These are phyloP conservation scores for Hirtodrosophila cameraria DNA, from an alignment of 2,888 invertebrate species.

Conservation along the genomic window DNA sequence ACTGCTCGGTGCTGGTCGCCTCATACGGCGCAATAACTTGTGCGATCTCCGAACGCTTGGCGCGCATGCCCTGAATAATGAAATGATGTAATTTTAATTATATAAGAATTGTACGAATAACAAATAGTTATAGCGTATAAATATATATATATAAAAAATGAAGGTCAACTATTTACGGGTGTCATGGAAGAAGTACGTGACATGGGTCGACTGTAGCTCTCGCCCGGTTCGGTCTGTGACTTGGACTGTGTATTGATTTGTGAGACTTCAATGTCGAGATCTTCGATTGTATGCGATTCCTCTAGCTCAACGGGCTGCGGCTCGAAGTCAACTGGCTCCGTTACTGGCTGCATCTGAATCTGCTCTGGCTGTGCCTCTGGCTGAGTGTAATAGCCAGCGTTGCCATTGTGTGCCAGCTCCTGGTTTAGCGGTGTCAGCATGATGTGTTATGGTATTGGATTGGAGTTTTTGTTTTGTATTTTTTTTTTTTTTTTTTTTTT, in stretches of 20 bases:
- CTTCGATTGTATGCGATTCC: slow-evolving; percentile 83
- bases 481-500: slow-evolving; percentile 8
- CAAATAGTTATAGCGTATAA: background rate
- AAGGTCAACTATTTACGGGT: slow-evolving; percentile 82
- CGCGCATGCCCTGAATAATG: slow-evolving; percentile 86
- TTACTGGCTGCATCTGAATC: slow-evolving; percentile 26
- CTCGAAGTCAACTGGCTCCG: slow-evolving; percentile 37
- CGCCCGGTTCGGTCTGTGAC: slow-evolving; percentile 82
- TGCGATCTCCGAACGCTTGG: slow-evolving; percentile 95
- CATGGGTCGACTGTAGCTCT: slow-evolving; percentile 84
- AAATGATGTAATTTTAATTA: slow-evolving; percentile 8
- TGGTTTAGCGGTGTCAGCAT: slow-evolving; percentile 49
- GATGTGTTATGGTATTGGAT: slow-evolving; percentile 50
- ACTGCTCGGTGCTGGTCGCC: slow-evolving; percentile 95
- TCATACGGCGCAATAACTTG: slow-evolving; percentile 97
- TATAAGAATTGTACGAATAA: slow-evolving; percentile 2
- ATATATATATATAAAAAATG: too few relatives aligned
- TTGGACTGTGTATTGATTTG: slow-evolving; percentile 84
- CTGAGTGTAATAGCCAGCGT: slow-evolving; percentile 52
- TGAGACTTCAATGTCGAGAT: slow-evolving; percentile 84
- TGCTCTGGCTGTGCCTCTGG: slow-evolving; percentile 35
- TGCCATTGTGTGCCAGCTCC: slow-evolving; percentile 66
- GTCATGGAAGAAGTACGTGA: slow-evolving; percentile 85
- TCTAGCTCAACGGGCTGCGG: slow-evolving; percentile 62
- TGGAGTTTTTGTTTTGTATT: slow-evolving; percentile 26